Conservation (phyloP, 1,140 invertebrate genomes). For the Conus ventricosus region DNA sequence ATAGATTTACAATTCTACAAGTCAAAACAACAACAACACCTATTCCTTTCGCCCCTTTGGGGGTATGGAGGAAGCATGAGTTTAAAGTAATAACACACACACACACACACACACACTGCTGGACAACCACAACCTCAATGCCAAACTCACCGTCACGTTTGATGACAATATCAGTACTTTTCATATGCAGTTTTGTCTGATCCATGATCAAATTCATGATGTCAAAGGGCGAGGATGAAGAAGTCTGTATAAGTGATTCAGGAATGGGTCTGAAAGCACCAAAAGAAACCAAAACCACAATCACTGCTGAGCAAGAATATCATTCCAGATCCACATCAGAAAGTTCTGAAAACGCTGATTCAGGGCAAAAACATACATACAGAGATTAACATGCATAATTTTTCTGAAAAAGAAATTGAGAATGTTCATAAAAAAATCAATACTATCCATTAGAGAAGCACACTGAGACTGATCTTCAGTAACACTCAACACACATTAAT, state of each 20-base stretch:
- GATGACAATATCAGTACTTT: slow-evolving; percentile 79
- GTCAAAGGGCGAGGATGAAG: slow-evolving; percentile 72
- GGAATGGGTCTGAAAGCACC: slow-evolving; percentile 13
- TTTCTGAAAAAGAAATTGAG: no score
- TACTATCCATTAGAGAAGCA: no score
- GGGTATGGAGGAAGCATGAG: no score
- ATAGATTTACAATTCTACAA: no score
- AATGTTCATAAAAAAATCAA: no score
- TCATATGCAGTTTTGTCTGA: slow-evolving; percentile 85
- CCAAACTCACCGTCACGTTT: slow-evolving; percentile 79
- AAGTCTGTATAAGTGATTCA: slow-evolving; percentile 11
- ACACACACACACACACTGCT: no score
- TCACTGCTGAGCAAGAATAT: no score
- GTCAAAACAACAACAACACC: no score
- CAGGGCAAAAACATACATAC: neutral
- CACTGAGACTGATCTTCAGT: no score
- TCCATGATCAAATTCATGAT: slow-evolving; percentile 85
- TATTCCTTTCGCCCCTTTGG: no score
- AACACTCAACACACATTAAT: no score
- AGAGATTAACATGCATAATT: neutral
- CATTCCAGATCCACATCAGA: neutral
- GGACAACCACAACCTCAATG: neutral
- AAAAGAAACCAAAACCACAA: neutral
- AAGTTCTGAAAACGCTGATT: neutral
- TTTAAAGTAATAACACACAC: no score